Evolutionary conservation across 2,888 invertebrate species (phyloP), one percentile per base, ranked within the genome.

Genomic region (Xestoiulus laeticollis): DNA sequence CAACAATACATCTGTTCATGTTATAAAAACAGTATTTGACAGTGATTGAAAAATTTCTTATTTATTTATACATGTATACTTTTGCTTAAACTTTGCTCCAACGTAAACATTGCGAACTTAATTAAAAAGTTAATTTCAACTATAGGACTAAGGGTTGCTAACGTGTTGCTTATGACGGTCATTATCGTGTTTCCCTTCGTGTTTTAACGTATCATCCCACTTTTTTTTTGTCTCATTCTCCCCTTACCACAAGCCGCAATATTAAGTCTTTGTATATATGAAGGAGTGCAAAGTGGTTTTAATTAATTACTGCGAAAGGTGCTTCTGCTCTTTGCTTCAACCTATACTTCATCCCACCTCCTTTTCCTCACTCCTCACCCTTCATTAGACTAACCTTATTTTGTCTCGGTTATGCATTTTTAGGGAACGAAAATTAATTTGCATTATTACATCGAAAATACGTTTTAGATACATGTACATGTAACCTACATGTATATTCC

Each of bases 251-350:
- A 78, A 78, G 30, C 78, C 78, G 78, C 78, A 78, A 78, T 32
- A 78, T 78, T 32, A 30, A 30, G 22, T 59, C 8, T 59, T 8
- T 22, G 59, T n/a, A 22, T 59, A 16, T 48, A 22, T 22, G 22
- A 3, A 26, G 26, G n/a, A 26, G 78, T 78, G 26, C 30, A 78
- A 78, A 78, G 78, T 78, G 78, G 78, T 78, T 78, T 78, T 78
- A 78, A 78, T 26, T 78, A 78, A 78, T 78, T 78, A 78, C 78
- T n/a, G 30, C 78, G 10, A 30, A n/a, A 78, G 78, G 78, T 78
- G 78, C 78, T 78, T 78, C 78, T 78, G 78, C 30, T 1, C 30
- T 78, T 68, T 32, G 30, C 78, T 78, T 78, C 59, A 22, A 68
- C 59, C 14, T 78, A 5, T 48, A 44, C 44, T 22, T n/a, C 78